Evolutionary conservation across 2,797 vertebrate species (phyloP).

Genomic region (Lindbergichthys nudifrons): DNA sequence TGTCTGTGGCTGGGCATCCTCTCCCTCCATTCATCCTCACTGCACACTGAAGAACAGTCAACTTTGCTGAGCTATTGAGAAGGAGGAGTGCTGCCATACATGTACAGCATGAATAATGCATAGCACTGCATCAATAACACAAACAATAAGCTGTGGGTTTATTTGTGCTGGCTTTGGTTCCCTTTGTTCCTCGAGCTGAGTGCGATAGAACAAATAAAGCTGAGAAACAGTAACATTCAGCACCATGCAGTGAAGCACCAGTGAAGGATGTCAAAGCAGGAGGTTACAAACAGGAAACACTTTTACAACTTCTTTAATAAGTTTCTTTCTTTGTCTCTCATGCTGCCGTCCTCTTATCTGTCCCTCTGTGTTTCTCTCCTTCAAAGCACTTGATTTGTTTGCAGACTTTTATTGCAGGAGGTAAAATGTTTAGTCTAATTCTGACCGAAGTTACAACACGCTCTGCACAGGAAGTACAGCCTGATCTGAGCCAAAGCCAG

Average conservation of each 20-base stretch:
- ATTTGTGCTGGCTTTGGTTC: slow-evolving; percentile 50
- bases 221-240: slow-evolving; percentile 32
- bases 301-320: slow-evolving; percentile 57
- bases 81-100: slow-evolving; percentile 28
- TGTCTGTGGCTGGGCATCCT: slow-evolving; percentile 15
- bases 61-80: slow-evolving; percentile 18
- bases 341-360: slow-evolving; percentile 29
- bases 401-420: slow-evolving; percentile 49
- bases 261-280: slow-evolving; percentile 36
- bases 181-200: slow-evolving; percentile 26
- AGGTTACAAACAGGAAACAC: slow-evolving; percentile 48
- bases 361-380: slow-evolving; percentile 17
- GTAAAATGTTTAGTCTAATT: slow-evolving; percentile 52
- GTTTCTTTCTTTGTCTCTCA: slow-evolving; percentile 35
- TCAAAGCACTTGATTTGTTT: slow-evolving; percentile 50
- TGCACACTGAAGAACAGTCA: slow-evolving; percentile 20
- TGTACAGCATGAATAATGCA: slow-evolving; percentile 35
- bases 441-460: slow-evolving; percentile 8
- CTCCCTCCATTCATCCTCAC: slow-evolving; percentile 16
- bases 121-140: slow-evolving; percentile 43
- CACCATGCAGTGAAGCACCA: slow-evolving; percentile 21
- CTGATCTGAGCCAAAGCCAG: slow-evolving; percentile 4
- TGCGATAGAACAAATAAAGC: slow-evolving; percentile 49
- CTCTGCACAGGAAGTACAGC: slow-evolving; percentile 24
- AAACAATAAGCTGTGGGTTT: slow-evolving; percentile 65